These are phyloP conservation scores for Hirtodrosophila cameraria DNA, from an alignment of 2,888 invertebrate genomes.

Conservation along the genomic window DNA sequence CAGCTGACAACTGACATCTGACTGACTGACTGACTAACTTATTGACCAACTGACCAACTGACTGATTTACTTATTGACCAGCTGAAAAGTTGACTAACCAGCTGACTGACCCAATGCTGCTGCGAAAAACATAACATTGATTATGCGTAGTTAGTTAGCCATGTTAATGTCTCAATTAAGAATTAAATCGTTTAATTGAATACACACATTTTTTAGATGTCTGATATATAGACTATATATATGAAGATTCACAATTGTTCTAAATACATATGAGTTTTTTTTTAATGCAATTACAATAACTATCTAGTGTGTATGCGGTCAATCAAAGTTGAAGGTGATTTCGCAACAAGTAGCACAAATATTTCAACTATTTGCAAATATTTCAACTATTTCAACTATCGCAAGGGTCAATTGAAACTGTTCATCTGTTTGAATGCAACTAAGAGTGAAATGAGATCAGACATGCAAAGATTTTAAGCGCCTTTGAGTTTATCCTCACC, in stretches of 20 bases:
- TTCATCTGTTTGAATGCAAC: not conserved
- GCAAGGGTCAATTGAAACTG: slow-evolving; percentile 24
- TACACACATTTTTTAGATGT: slow-evolving; percentile 42
- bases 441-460: slow-evolving; percentile 21
- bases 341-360: slow-evolving; percentile 34
- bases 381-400: slow-evolving; percentile 30
- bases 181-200: slow-evolving; percentile 70
- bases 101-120: slow-evolving; percentile 28
- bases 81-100: slow-evolving; percentile 1
- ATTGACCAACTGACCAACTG: slow-evolving; percentile 7
- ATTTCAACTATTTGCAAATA: slow-evolving; percentile 33
- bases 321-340: slow-evolving; percentile 61
- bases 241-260: slow-evolving; percentile 45
- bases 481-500: too few species aligned
- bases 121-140: slow-evolving; percentile 11
- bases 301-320: slow-evolving; percentile 31
- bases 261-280: slow-evolving; percentile 3
- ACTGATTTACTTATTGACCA: slow-evolving; percentile 19
- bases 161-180: slow-evolving; percentile 66
- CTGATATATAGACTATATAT: slow-evolving; percentile 7
- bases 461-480: too few species aligned
- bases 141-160: slow-evolving; percentile 48
- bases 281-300: slow-evolving; percentile 8
- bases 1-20: slow-evolving; percentile 44
- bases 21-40: slow-evolving; percentile 25